Percentiles rank a stretch among this genome's conserved stretches.
Conservation (phyloP, 1,140 invertebrate species). For the Heliconius hewitsoni region DNA sequence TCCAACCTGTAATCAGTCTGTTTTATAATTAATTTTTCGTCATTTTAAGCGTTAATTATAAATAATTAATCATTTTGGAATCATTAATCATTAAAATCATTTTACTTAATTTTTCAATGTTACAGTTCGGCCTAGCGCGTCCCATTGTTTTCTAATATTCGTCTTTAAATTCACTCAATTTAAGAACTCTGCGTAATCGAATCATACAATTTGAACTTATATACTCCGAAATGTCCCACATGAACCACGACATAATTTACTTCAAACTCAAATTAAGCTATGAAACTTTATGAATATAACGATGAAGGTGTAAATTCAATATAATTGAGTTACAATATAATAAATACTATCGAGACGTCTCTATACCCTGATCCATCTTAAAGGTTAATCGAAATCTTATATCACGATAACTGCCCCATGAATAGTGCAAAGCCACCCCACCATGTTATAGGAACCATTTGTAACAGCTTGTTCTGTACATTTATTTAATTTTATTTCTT, state of each 20-base stretch:
- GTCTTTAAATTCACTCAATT: too few relatives aligned
- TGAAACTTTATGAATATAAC: too few relatives aligned
- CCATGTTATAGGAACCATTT: constrained; percentile 55
- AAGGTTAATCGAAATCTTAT: constrained; percentile 71
- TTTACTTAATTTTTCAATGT: neutral
- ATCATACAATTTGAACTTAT: too few relatives aligned
- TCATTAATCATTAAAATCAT: neutral
- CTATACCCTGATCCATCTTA: constrained; percentile 44
- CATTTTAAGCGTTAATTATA: neutral
- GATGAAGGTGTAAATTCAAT: neutral
- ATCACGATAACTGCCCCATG: constrained; percentile 69
- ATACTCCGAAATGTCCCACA: too few relatives aligned
- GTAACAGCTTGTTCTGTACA: constrained; percentile 22
- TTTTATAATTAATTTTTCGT: constrained; percentile 31
- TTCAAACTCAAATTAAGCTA: too few relatives aligned
- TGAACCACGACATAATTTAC: too few relatives aligned
- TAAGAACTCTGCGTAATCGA: too few relatives aligned
- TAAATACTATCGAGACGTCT: constrained; percentile 5
- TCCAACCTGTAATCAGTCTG: constrained; percentile 35
- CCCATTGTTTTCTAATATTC: too few relatives aligned
- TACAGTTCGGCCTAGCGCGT: too few relatives aligned
- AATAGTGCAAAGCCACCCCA: constrained; percentile 56
- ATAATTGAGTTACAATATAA: neutral
- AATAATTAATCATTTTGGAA: neutral
- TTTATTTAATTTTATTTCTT: neutral